Percentiles rank a stretch among this genome's conserved stretches.
These are phyloP conservation scores for Vimba vimba DNA, from an alignment of 2,113 vertebrate genomes.

Conservation along the genomic window DNA sequence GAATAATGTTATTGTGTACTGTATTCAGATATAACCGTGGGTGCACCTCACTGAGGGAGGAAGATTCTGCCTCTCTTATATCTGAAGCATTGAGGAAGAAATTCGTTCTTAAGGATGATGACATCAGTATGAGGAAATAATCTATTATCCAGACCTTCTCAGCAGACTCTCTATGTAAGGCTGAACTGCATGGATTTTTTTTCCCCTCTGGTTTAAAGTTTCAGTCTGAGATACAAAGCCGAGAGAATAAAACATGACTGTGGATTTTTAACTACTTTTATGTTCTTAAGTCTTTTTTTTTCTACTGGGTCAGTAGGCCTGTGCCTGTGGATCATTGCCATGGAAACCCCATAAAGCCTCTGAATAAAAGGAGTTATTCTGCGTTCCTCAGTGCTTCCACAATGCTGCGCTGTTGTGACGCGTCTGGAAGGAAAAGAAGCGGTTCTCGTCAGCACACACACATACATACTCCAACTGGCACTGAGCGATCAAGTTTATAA, in stretches of 20 bases:
- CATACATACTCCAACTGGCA: constrained; percentile 7
- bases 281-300: constrained; percentile 36
- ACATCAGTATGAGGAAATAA: constrained; percentile 76
- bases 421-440: neutral
- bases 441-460: neutral
- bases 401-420: constrained; percentile 19
- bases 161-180: constrained; percentile 66
- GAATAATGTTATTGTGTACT: neutral
- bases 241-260: constrained; percentile 2
- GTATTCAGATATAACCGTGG: constrained; percentile 80
- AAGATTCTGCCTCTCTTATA: constrained; percentile 90
- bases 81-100: constrained; percentile 93
- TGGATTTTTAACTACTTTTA: constrained; percentile 30
- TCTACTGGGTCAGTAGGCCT: constrained; percentile 65
- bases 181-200: neutral
- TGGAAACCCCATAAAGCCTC: constrained; percentile 62
- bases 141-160: constrained; percentile 3
- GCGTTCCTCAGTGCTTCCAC: neutral
- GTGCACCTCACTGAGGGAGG: constrained; percentile 86
- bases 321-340: constrained; percentile 67
- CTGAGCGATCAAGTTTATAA: neutral
- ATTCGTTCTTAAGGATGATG: constrained; percentile 92
- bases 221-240: neutral
- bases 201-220: neutral
- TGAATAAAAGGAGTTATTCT: constrained; percentile 54